Evolutionary conservation across 2,113 vertebrate genomes (phyloP).

Genomic region (Asarcornis scutulata): DNA sequence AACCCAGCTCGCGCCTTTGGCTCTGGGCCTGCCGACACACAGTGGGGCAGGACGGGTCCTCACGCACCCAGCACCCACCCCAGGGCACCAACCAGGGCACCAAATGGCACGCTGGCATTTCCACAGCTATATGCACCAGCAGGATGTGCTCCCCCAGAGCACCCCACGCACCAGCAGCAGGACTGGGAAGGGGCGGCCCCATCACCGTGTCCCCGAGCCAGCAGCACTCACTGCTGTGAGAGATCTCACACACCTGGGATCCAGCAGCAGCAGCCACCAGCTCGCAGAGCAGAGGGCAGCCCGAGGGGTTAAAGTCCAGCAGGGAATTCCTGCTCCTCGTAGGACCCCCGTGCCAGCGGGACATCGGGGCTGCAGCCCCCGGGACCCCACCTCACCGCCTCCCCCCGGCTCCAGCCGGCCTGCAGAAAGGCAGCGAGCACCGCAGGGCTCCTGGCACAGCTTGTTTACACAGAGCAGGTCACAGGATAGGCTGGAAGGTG

Average conservation of each 20-base stretch:
- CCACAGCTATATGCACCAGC: neutral
- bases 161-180: neutral
- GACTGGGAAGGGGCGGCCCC: no score
- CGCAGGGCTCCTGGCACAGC: slow-evolving; percentile 56
- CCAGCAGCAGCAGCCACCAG: neutral
- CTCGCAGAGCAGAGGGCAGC: neutral
- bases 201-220: no score
- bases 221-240: no score
- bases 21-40: neutral
- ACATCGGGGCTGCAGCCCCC: neutral
- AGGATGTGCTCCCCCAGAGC: neutral
- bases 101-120: neutral
- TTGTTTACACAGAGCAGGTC: slow-evolving; percentile 53
- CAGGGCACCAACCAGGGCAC: neutral
- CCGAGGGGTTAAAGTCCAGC: neutral
- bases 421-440: neutral
- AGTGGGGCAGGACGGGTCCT: fast-evolving
- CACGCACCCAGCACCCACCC: neutral
- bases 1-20: fast-evolving
- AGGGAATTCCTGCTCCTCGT: neutral
- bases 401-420: neutral
- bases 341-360: neutral
- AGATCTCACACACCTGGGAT: slow-evolving; percentile 17
- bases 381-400: neutral
- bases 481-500: slow-evolving; percentile 53